Percentiles rank a stretch among this genome's conserved stretches.
Evolutionary conservation across 2,113 vertebrate species (phyloP).

Genomic region (Sceloporus tristichus): DNA sequence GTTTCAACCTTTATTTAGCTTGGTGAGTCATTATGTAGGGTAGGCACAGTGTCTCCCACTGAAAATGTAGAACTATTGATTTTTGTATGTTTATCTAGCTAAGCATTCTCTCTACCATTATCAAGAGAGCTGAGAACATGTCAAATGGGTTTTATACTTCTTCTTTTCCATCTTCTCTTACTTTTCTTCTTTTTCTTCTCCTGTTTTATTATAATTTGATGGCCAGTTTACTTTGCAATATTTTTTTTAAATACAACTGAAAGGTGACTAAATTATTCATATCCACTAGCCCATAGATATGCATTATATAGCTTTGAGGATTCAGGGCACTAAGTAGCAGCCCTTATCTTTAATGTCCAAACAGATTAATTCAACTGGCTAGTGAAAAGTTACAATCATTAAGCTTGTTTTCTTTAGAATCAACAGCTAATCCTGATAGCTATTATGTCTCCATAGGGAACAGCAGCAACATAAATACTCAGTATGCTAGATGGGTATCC

Average conservation of each 20-base stretch:
- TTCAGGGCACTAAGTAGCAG: conserved; percentile 65
- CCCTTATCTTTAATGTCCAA: conserved; percentile 62
- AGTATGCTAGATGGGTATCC: conserved; percentile 7
- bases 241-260: conserved; percentile 67
- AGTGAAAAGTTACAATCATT: conserved; percentile 55
- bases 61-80: conserved; percentile 67
- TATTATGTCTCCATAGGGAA: conserved; percentile 41
- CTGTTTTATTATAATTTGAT: conserved; percentile 63
- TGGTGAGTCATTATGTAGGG: conserved; percentile 44
- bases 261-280: conserved; percentile 70
- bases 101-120: conserved; percentile 56
- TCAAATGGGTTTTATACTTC: conserved; percentile 35
- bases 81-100: conserved; percentile 65
- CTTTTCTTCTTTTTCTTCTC: conserved; percentile 29
- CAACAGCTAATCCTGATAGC: conserved; percentile 54
- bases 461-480: conserved; percentile 25
- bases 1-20: conserved; percentile 47
- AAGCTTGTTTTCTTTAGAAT: conserved; percentile 63
- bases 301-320: conserved; percentile 55
- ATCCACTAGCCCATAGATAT: conserved; percentile 36
- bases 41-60: conserved; percentile 58
- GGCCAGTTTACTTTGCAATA: conserved; percentile 70
- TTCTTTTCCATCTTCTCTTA: conserved; percentile 21
- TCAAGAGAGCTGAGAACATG: conserved; percentile 51
- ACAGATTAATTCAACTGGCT: conserved; percentile 59